phyloP scores from a whole-genome alignment of 2,113 vertebrate genomes.

The Morone saxatilis region DNA sequence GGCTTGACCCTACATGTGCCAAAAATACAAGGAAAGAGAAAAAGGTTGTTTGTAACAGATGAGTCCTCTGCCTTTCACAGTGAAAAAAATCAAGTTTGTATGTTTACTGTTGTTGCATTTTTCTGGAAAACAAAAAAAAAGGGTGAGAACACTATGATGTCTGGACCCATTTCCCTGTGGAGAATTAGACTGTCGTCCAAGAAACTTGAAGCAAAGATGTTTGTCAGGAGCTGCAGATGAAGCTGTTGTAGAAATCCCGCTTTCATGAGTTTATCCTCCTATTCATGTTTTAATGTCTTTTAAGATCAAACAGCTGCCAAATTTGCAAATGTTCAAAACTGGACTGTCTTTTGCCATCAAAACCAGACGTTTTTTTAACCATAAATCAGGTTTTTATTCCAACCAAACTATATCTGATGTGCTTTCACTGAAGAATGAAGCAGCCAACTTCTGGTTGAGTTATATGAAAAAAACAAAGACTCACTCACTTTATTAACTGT shows the following conservation, averaged over 20 bases:
- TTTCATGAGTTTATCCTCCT: not conserved
- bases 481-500: not conserved
- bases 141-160: constrained; percentile 5
- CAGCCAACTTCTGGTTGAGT: not conserved
- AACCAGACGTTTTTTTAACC: not conserved
- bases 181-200: constrained; percentile 24
- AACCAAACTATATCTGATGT: not conserved
- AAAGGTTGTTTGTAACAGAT: constrained; percentile 10
- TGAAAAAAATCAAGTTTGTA: constrained; percentile 38
- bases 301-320: not conserved
- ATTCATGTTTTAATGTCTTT: not conserved
- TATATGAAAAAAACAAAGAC: constrained; percentile 1
- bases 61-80: constrained; percentile 60
- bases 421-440: not conserved
- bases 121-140: constrained; percentile 39
- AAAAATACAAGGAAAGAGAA: constrained; percentile 54
- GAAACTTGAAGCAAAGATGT: constrained; percentile 48
- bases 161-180: constrained; percentile 38
- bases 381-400: constrained; percentile 15
- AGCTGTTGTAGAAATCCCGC: constrained; percentile 45
- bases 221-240: constrained; percentile 27
- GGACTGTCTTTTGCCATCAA: not conserved
- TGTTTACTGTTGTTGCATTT: constrained; percentile 66
- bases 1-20: constrained; percentile 64
- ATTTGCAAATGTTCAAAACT: not conserved